These are phyloP conservation scores for Pomatorhinus ruficollis DNA, from an alignment of 2,113 vertebrate species.

Conservation along the genomic window DNA sequence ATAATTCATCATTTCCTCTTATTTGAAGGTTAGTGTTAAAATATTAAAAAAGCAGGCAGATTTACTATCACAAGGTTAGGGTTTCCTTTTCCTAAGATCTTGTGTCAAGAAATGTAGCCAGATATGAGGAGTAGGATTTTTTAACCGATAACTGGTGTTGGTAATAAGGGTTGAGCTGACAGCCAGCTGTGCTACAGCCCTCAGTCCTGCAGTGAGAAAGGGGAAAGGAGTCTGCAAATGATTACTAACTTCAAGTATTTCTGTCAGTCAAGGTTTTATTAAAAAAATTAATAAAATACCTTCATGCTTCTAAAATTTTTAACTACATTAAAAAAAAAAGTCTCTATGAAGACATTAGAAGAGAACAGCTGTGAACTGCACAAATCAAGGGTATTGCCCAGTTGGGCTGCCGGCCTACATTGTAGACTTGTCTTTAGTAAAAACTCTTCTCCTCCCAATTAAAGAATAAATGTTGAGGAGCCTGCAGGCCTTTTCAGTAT, in stretches of 20 bases:
- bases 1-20: constrained; percentile 35
- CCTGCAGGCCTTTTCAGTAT: constrained; percentile 70
- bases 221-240: constrained; percentile 53
- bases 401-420: constrained; percentile 79
- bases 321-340: constrained; percentile 35
- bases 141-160: constrained; percentile 74
- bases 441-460: constrained; percentile 78
- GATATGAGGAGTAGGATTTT: constrained; percentile 66
- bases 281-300: constrained; percentile 75
- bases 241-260: constrained; percentile 67
- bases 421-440: constrained; percentile 74
- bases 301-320: constrained; percentile 71
- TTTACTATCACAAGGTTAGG: constrained; percentile 49
- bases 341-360: constrained; percentile 68
- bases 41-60: constrained; percentile 29
- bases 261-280: constrained; percentile 73
- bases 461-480: constrained; percentile 76
- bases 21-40: constrained; percentile 52
- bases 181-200: constrained; percentile 70
- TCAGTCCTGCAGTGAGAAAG: constrained; percentile 62
- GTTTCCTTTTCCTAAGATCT: constrained; percentile 27
- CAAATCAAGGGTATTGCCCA: constrained; percentile 78
- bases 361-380: constrained; percentile 61
- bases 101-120: constrained; percentile 65
- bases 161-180: constrained; percentile 65